These are phyloP conservation scores for Pitta sordida DNA, from an alignment of 2,113 vertebrate genomes.

Conservation along the genomic window DNA sequence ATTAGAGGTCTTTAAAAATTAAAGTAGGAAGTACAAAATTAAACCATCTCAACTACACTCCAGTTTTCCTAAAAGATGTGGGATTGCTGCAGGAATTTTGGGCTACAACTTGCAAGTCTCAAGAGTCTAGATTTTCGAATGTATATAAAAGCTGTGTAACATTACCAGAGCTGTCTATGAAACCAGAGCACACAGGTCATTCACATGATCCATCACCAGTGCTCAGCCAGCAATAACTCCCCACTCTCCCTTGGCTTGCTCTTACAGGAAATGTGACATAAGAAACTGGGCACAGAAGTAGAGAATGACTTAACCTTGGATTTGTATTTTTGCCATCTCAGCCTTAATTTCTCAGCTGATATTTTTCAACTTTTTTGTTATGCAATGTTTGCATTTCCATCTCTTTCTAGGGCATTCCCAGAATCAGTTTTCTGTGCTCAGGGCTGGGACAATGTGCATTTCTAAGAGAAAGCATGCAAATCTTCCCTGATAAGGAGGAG, in stretches of 20 bases:
- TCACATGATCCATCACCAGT: not conserved
- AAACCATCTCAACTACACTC: not conserved
- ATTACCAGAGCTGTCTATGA: not conserved
- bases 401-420: not conserved
- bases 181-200: not conserved
- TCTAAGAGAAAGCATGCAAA: not conserved
- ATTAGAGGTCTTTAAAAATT: not conserved
- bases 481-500: not conserved
- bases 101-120: not conserved
- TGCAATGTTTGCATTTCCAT: not conserved
- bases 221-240: not conserved
- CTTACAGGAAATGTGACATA: not conserved
- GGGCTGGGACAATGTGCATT: not conserved
- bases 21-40: not conserved
- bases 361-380: not conserved
- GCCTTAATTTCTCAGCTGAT: not conserved
- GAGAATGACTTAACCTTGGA: rapidly evolving
- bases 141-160: not conserved
- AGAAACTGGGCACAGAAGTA: not conserved
- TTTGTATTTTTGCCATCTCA: not conserved
- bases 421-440: not conserved
- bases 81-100: not conserved
- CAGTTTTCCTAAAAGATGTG: not conserved
- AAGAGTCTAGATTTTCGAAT: not conserved
- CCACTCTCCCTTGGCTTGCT: not conserved